These are phyloP conservation scores for Vipera ursinii DNA, from an alignment of 2,797 vertebrate species.

Conservation along the genomic window DNA sequence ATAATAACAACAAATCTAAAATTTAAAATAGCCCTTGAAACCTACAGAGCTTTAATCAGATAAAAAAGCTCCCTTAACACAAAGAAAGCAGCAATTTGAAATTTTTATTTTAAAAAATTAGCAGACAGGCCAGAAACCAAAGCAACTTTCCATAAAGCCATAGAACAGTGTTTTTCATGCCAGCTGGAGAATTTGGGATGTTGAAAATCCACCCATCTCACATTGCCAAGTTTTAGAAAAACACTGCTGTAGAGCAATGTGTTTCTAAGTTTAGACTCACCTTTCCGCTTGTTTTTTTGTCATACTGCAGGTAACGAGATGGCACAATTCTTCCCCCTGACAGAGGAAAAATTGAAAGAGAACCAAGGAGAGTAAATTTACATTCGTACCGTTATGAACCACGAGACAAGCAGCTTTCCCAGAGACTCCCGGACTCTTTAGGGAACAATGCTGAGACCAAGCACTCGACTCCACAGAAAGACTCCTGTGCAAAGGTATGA, in stretches of 20 bases:
- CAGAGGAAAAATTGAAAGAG: not conserved
- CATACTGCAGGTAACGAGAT: constrained; percentile 82
- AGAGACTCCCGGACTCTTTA: not conserved
- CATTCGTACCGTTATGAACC: not conserved
- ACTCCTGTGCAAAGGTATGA: too few species aligned
- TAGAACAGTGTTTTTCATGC: not conserved
- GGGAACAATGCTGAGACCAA: not conserved
- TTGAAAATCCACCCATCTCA: not conserved
- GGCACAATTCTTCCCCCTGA: constrained; percentile 74
- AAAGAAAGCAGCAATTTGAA: not conserved
- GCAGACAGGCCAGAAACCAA: not conserved
- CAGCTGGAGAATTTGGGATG: not conserved
- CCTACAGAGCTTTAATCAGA: not conserved
- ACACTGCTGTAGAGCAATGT: not conserved
- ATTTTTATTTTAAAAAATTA: not conserved
- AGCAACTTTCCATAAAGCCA: not conserved
- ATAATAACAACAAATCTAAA: not conserved
- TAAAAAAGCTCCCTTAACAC: not conserved
- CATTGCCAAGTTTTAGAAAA: not conserved
- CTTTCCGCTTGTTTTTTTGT: constrained; percentile 71
- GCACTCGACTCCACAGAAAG: not conserved
- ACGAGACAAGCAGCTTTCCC: not conserved
- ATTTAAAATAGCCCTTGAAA: not conserved
- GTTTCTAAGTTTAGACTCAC: constrained; percentile 52
- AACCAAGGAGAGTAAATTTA: not conserved